Evolutionary conservation across 2,113 vertebrate species (phyloP).

Genomic region (Rana temporaria): DNA sequence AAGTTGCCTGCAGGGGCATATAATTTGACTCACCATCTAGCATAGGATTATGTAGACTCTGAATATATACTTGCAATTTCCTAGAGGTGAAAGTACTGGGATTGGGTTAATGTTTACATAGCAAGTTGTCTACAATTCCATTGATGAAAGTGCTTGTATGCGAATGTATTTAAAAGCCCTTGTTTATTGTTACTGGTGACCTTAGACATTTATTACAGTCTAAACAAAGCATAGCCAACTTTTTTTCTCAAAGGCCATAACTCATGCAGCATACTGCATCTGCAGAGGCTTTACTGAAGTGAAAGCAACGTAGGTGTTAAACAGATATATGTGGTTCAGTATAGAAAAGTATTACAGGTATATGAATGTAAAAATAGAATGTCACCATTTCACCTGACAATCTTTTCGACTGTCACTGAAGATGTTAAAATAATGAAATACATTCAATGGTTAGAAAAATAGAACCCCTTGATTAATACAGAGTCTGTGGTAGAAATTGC

Average conservation of each 20-base stretch:
- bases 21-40: conserved; percentile 5
- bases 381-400: neutral
- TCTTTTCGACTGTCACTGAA: neutral
- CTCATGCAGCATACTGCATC: too few species aligned
- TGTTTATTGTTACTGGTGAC: neutral
- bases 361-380: neutral
- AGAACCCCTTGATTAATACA: too few species aligned
- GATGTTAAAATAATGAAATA: too few species aligned
- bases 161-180: neutral
- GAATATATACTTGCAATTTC: conserved; percentile 3
- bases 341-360: neutral
- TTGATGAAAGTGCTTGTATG: neutral
- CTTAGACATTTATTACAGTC: neutral
- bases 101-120: conserved; percentile 19
- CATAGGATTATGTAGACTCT: neutral
- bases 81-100: neutral
- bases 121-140: neutral
- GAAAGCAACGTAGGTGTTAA: neutral
- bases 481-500: too few species aligned
- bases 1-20: conserved; percentile 36
- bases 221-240: neutral
- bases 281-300: neutral
- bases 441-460: too few species aligned
- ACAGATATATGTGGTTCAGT: neutral
- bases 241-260: neutral